A percentile compares a stretch with the other conserved stretches of the same genome.
These are phyloP conservation scores for Dione juno DNA, from an alignment of 2,888 invertebrate genomes.

Conservation along the genomic window DNA sequence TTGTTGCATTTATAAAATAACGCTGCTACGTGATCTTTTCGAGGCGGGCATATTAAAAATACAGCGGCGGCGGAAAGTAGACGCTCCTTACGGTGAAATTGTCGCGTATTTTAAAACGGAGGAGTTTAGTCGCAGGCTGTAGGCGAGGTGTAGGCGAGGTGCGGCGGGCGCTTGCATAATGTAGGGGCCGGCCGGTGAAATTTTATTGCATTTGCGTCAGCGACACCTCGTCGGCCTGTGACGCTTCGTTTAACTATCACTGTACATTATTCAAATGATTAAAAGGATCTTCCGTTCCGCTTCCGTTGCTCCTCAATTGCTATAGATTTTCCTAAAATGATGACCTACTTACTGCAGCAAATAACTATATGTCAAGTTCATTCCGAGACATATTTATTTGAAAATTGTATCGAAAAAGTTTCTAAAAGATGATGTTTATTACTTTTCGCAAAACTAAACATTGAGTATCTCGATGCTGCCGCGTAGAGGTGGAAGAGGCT, in stretches of 20 bases:
- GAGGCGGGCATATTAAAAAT: slow-evolving; percentile 32
- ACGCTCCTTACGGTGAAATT: slow-evolving; percentile 17
- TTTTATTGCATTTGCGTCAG: slow-evolving; percentile 12
- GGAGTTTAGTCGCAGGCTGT: slow-evolving; percentile 37
- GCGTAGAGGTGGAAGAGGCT: slow-evolving; percentile 27
- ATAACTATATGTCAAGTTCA: background rate
- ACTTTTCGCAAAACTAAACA: slow-evolving; percentile 28
- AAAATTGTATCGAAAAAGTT: slow-evolving; percentile 20
- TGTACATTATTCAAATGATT: slow-evolving; percentile 13
- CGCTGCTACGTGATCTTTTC: slow-evolving; percentile 21
- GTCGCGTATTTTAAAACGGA: slow-evolving; percentile 35
- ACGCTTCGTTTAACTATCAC: background rate
- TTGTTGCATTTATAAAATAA: slow-evolving; percentile 31
- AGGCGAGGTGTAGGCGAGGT: slow-evolving; percentile 11
- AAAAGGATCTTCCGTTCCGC: background rate
- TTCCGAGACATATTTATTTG: background rate
- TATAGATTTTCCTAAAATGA: background rate
- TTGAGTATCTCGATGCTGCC: slow-evolving; percentile 21
- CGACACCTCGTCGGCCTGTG: background rate
- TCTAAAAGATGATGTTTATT: slow-evolving; percentile 23
- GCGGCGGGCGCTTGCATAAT: slow-evolving; percentile 2
- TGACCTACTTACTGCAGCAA: background rate
- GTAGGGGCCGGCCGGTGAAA: slow-evolving; percentile 7
- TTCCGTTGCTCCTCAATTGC: background rate
- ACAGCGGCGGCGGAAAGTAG: slow-evolving; percentile 27